Conservation (phyloP, 2,888 invertebrate species). For the Drosophila eohydei region DNA sequence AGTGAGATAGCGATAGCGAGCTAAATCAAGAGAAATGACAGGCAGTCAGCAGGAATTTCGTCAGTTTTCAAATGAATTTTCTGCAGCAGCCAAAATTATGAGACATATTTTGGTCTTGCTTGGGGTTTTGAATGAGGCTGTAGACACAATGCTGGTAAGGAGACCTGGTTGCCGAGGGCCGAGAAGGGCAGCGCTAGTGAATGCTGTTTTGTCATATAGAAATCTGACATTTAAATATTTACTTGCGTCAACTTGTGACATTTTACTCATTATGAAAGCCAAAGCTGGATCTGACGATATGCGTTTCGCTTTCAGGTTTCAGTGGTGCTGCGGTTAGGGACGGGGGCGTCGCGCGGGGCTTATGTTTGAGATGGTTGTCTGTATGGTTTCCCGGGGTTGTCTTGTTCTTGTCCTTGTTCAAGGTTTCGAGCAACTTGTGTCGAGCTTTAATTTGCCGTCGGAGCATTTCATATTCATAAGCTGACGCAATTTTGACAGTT, state of each 20-base stretch:
- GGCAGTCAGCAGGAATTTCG: constrained; percentile 37
- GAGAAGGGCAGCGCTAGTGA: background rate
- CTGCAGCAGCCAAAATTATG: constrained; percentile 63
- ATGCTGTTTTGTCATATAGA: constrained; percentile 56
- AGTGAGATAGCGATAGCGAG: background rate
- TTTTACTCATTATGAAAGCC: constrained; percentile 75
- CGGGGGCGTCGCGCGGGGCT: background rate
- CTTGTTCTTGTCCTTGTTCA: constrained; percentile 10
- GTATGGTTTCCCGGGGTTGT: constrained; percentile 4
- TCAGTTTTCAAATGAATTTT: constrained; percentile 48
- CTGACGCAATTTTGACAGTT: constrained; percentile 79
- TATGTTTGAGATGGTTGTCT: constrained; percentile 1
- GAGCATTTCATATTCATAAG: constrained; percentile 75
- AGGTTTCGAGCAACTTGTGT: constrained; percentile 59
- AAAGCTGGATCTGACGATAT: constrained; percentile 38
- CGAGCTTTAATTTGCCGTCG: constrained; percentile 54
- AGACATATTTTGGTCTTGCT: constrained; percentile 67
- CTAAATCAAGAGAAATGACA: constrained; percentile 14
- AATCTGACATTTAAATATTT: constrained; percentile 84
- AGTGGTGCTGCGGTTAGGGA: background rate
- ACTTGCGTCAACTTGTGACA: constrained; percentile 82
- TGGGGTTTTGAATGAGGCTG: background rate
- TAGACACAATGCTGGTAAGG: background rate
- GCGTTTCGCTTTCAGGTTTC: constrained; percentile 43
- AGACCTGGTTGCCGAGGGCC: background rate